These are phyloP conservation scores for Melopsittacus undulatus DNA, from an alignment of 2,797 vertebrate species.

Conservation along the genomic window DNA sequence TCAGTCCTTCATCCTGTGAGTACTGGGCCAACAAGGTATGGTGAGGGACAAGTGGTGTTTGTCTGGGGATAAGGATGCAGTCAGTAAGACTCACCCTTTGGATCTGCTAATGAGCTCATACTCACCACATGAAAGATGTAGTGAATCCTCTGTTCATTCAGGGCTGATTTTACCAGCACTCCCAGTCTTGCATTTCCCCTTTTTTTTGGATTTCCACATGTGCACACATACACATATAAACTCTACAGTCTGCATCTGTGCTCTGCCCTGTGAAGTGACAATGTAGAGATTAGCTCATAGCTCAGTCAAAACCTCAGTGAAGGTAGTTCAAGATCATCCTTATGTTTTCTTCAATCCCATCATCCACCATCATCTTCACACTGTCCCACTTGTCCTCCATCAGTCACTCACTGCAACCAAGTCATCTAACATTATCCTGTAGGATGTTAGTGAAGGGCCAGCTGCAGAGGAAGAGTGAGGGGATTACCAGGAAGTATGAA, in stretches of 20 bases:
- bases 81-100: background rate
- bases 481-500: background rate
- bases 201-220: background rate
- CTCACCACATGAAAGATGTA: background rate
- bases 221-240: background rate
- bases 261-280: background rate
- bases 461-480: background rate
- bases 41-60: background rate
- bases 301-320: background rate
- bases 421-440: background rate
- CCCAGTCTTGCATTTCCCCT: background rate
- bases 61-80: background rate
- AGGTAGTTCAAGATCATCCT: background rate
- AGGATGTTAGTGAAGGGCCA: background rate
- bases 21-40: background rate
- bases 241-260: background rate
- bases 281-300: background rate
- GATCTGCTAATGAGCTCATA: background rate
- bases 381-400: background rate
- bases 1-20: background rate
- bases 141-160: background rate
- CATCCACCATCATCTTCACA: background rate
- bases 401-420: background rate
- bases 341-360: background rate
- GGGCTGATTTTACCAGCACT: background rate